phyloP scores from a whole-genome alignment of 2,797 vertebrate species.

The Moxostoma hubbsi region DNA sequence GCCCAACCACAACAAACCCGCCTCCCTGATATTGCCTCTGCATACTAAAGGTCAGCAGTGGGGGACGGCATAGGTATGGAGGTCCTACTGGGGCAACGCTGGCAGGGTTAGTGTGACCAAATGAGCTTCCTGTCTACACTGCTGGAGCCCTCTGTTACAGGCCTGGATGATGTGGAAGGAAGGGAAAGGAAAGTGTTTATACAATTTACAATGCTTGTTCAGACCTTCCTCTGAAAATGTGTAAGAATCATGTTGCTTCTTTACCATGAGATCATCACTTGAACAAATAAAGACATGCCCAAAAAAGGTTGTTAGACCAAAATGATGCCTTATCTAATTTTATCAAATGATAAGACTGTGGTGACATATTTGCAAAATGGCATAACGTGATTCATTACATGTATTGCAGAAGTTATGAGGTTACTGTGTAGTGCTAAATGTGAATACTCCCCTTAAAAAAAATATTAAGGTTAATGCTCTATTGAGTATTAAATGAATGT shows the following conservation, averaged over 20 bases:
- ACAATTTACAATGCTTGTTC: neutral
- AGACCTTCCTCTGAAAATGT: neutral
- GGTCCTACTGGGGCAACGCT: constrained; percentile 51
- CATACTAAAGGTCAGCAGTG: constrained; percentile 66
- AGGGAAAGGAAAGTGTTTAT: neutral
- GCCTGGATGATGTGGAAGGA: neutral
- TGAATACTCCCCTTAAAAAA: too few species aligned
- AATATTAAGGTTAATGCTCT: too few species aligned
- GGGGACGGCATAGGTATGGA: constrained; percentile 26
- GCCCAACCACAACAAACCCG: constrained; percentile 29
- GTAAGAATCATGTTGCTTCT: neutral
- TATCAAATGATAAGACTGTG: too few species aligned
- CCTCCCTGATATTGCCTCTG: constrained; percentile 64
- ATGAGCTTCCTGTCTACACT: constrained; percentile 37
- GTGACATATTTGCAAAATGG: too few species aligned
- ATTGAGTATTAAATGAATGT: too few species aligned
- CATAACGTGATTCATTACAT: too few species aligned
- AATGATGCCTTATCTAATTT: too few species aligned
- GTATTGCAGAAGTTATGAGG: too few species aligned
- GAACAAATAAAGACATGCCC: too few species aligned
- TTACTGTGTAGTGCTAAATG: too few species aligned
- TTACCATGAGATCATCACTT: neutral
- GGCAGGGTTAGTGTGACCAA: constrained; percentile 43
- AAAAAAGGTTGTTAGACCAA: too few species aligned
- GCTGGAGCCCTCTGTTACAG: constrained; percentile 33